Conservation (phyloP, 2,113 vertebrate genomes). For the Brachyhypopomus gauderio region DNA sequence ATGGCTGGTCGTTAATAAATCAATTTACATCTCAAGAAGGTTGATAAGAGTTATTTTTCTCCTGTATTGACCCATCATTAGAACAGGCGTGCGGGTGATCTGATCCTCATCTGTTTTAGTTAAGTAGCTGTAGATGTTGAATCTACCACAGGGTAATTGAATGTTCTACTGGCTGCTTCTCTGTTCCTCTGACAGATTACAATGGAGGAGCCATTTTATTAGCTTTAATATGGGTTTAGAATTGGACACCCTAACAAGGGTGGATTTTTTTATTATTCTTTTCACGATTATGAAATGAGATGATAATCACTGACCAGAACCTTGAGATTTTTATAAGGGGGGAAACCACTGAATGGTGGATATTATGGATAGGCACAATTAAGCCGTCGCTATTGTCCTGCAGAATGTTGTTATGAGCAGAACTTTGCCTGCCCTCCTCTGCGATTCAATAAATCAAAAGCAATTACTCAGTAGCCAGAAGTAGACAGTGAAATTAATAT, state of each 20-base stretch:
- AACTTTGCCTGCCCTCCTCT: slow-evolving; percentile 27
- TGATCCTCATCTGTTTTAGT: slow-evolving; percentile 56
- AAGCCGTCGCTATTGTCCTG: slow-evolving; percentile 26
- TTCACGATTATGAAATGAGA: slow-evolving; percentile 47
- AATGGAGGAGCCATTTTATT: slow-evolving; percentile 55
- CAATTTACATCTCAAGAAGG: slow-evolving; percentile 60
- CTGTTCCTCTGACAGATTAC: slow-evolving; percentile 51
- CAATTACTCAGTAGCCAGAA: slow-evolving; percentile 39
- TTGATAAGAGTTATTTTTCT: slow-evolving; percentile 61
- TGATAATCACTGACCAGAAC: slow-evolving; percentile 52
- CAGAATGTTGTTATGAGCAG: slow-evolving; percentile 21
- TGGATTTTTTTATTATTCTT: slow-evolving; percentile 19
- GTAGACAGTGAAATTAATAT: slow-evolving; percentile 36
- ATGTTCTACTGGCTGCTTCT: slow-evolving; percentile 51
- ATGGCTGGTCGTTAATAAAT: slow-evolving; percentile 56
- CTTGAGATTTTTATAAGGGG: slow-evolving; percentile 43
- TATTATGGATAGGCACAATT: slow-evolving; percentile 44
- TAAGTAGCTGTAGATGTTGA: slow-evolving; percentile 57
- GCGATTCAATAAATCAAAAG: slow-evolving; percentile 32
- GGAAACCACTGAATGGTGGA: slow-evolving; percentile 30
- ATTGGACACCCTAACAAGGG: slow-evolving; percentile 47
- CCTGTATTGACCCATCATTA: slow-evolving; percentile 57
- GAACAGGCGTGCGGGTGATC: slow-evolving; percentile 49
- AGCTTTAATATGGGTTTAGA: slow-evolving; percentile 55
- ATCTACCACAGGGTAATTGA: slow-evolving; percentile 57